phyloP scores from a whole-genome alignment of 2,888 invertebrate genomes.

The Dryadula phaetusa region DNA sequence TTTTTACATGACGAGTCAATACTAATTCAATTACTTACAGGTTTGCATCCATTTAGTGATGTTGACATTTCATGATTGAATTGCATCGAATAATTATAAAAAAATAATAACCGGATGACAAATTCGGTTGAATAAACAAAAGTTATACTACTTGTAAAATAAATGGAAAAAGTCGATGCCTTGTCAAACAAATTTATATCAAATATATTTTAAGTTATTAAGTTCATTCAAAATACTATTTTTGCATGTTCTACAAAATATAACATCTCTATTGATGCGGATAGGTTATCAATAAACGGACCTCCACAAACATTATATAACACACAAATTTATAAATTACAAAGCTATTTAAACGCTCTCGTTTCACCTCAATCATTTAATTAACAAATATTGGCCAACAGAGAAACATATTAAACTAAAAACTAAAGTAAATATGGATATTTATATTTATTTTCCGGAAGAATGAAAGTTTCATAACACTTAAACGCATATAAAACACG shows the following conservation, averaged over 20 bases:
- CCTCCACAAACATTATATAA: slow-evolving; percentile 6
- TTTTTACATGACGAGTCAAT: not conserved
- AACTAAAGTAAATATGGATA: not conserved
- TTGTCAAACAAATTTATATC: not conserved
- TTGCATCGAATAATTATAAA: not conserved
- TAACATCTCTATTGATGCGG: not conserved
- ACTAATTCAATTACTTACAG: slow-evolving; percentile 1
- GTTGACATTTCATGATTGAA: not conserved
- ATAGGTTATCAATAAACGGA: not conserved
- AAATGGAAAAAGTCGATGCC: not conserved
- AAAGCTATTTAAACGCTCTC: not conserved
- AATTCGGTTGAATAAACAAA: not conserved
- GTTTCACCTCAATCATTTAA: not conserved
- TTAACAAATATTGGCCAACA: not conserved
- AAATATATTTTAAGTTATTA: not conserved
- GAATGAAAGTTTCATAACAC: slow-evolving; percentile 2
- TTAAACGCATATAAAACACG: slow-evolving; percentile 16
- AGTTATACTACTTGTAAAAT: not conserved
- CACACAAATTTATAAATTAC: not conserved
- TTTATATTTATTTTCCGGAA: slow-evolving; percentile 11
- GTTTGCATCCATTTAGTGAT: not conserved
- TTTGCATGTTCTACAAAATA: not conserved
- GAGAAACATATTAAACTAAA: not conserved
- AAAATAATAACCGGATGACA: not conserved
- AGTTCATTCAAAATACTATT: not conserved